A percentile compares a stretch with the other conserved stretches of the same genome.
Conservation (phyloP, 2,797 vertebrate genomes). For the Salarias fasciatus region DNA sequence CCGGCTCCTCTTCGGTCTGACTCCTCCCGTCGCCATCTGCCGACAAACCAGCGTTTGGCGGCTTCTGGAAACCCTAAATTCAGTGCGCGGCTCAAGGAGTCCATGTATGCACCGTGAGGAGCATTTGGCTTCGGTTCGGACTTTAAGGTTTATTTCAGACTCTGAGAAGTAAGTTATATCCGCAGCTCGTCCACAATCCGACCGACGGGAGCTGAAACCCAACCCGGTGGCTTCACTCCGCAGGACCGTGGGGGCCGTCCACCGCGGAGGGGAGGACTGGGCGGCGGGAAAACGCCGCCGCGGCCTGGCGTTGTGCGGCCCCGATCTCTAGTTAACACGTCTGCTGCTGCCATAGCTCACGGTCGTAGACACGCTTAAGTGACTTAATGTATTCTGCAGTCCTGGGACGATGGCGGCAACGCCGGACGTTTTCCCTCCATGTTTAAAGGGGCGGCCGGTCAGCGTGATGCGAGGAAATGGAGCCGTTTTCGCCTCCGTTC, state of each 20-base stretch:
- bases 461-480: not conserved
- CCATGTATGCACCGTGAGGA: not conserved
- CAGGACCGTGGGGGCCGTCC: no score
- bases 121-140: not conserved
- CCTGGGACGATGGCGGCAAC: conserved; percentile 20
- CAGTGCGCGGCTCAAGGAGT: not conserved
- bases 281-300: conserved; percentile 48
- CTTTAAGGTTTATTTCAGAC: not conserved
- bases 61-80: not conserved
- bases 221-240: no score
- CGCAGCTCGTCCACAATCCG: no score
- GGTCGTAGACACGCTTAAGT: conserved; percentile 60
- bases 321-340: conserved; percentile 61
- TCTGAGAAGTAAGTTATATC: conserved; percentile 1
- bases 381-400: conserved; percentile 47
- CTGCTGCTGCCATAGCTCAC: conserved; percentile 54
- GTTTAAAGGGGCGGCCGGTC: conserved; percentile 31
- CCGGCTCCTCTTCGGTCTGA: not conserved
- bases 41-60: conserved; percentile 11
- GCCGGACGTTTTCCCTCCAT: not conserved
- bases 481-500: conserved; percentile 19
- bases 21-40: conserved; percentile 24
- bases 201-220: no score
- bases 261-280: no score
- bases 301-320: conserved; percentile 36